Base-by-base conservation (phyloP, 2,888 invertebrate species). In the Clitarchus hookeri region DNA sequence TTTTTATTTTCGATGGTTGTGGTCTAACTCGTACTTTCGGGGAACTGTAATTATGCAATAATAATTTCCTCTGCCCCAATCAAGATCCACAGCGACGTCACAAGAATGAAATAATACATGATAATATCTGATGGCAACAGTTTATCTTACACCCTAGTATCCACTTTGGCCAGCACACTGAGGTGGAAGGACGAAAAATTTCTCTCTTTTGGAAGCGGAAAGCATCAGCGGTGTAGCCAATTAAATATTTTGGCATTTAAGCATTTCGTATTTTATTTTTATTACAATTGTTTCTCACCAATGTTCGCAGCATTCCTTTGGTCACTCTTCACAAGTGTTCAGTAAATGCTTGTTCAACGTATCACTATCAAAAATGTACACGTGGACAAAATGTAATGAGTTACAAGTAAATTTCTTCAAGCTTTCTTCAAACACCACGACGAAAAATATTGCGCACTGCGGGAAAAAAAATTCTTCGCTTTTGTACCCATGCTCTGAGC, bases 191-290 rank as follows among this genome's bases (percentile, higher is more conserved):
- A 65, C 65, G 48, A 48, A 48, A 48, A 65, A 65, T 23, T 23
- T 65, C 16, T 65, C 8, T 65, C n/a, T n/a, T n/a, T 65, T 65
- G n/a, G 65, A 65, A 65, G 65, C 65, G 16, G 65, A 23, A 65
- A 65, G 65, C 65, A 65, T 65, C 65, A 65, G 65, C 65, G 16
- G 65, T 65, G 65, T 65, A 65, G 65, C 65, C 65, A 65, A 65
- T 65, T 65, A 65, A 65, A 65, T 65, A 65, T 65, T 65, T 65
- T 65, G 65, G 65, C 65, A 65, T n/a, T 65, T n/a, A 65, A 65
- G 65, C 65, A 65, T 65, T 65, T 65, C 11, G 3, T 65, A 9
- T n/a, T 65, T n/a, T 13, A 16, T 16, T 65, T 23, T 65, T 65
- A n/a, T 8, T n/a, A 65, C n/a, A n/a, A 65, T 19, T n/a, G 65